Evolutionary conservation across 1,140 invertebrate genomes (phyloP), one percentile per base, ranked within the genome.

Genomic region (Procambarus virginalis): DNA sequence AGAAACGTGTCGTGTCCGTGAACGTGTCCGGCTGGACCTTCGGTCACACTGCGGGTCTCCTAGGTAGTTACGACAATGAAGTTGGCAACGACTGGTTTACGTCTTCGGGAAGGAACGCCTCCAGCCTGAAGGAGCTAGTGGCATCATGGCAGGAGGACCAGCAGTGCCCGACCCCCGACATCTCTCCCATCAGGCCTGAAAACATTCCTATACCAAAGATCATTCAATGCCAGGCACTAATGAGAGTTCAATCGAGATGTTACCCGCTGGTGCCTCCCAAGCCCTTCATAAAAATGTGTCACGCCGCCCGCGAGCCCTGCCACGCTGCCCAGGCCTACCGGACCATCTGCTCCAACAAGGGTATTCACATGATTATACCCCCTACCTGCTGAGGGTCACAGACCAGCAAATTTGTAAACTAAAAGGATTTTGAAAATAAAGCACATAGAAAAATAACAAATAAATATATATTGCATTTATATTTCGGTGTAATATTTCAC

Each of bases 41-140:
- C n/a, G 60, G 76, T 46, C 81, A 51, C 68, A 64, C 58, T 6
- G 75, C 20, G 46, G 88, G 88, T n/a, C 80, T 89, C 17, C 79
- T 89, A 81, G 88, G 88, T 22, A 48, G 75, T 48, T 84, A 89
- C 45, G 82, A 89, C 51, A 46, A 49, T n/a, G 88, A 89, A 77
- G 51, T 82, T 12, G 75, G 22, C 17, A 84, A 89, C 48, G 88
- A 89, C 58, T 51, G 82, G 75, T 17, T 89, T n/a, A 89, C 58
- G 75, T 22, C 73, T 17, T 78, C 60, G 12, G 88, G 88, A 9
- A 78, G 48, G 48, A 77, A 55, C 8, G 80, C 88, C 10, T 51
- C 88, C 1, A 89, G 48, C 75, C 88, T 79, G 2, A 81, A 79
- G 48, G 88, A 84, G 58, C 60, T 89, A 46, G 88, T 89, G 46